Evolutionary conservation across 2,888 invertebrate species (phyloP).

Genomic region (Nymphalis polychloros): DNA sequence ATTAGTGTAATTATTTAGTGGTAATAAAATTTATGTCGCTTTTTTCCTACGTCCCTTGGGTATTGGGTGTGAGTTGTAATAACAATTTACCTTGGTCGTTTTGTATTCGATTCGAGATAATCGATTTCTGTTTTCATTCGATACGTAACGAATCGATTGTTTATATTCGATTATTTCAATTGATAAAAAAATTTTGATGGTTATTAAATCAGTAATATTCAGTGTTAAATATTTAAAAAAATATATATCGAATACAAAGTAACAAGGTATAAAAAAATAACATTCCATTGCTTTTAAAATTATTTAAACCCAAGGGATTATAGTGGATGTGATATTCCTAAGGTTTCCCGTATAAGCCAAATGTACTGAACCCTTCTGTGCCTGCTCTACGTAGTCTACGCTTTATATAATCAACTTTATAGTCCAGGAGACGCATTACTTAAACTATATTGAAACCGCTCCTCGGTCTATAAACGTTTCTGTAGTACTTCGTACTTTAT

Average conservation of each 20-base stretch:
- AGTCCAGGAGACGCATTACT: conserved; percentile 7
- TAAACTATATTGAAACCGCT: background rate
- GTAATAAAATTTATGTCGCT: conserved; percentile 71
- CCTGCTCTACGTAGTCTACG: conserved; percentile 72
- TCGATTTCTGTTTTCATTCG: background rate
- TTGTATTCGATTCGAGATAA: conserved; percentile 6
- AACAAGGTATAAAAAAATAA: conserved; percentile 38
- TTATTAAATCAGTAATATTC: background rate
- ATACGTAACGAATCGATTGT: background rate
- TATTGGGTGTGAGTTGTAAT: conserved; percentile 2
- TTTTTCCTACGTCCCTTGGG: conserved; percentile 64
- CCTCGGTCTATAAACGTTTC: conserved; percentile 32
- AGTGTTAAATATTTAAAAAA: background rate
- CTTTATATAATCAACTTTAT: conserved; percentile 41
- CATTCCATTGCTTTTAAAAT: conserved; percentile 60
- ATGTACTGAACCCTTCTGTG: conserved; percentile 81
- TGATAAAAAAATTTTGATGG: background rate
- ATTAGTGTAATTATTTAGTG: conserved; percentile 65
- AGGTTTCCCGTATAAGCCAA: conserved; percentile 77
- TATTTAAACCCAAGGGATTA: conserved; percentile 58
- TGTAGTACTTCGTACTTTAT: conserved; percentile 37
- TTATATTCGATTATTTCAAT: background rate
- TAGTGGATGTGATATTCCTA: conserved; percentile 76
- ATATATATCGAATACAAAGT: conserved; percentile 7
- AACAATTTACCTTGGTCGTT: conserved; percentile 18